A percentile compares a stretch with the other conserved stretches of the same genome.
These are phyloP conservation scores for Oikopleura albicans DNA, from an alignment of 23 tunicate genomes.

Conservation along the genomic window DNA sequence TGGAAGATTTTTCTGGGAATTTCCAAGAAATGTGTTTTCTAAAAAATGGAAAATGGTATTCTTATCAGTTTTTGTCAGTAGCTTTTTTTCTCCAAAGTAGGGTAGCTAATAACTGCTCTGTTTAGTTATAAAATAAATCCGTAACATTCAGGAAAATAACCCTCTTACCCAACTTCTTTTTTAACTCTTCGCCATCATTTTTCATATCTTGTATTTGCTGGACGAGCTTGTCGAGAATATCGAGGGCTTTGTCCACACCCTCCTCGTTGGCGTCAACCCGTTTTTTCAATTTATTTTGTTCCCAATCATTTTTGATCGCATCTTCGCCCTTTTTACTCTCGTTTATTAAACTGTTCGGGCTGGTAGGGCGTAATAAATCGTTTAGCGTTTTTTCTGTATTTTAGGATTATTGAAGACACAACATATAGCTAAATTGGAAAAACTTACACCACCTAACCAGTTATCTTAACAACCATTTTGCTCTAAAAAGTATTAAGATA, in stretches of 20 bases:
- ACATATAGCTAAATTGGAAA: too few species aligned
- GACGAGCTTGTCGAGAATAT: not conserved
- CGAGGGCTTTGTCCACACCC: constrained; percentile 1
- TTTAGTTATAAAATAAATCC: too few species aligned
- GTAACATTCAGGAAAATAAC: too few species aligned
- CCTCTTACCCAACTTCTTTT: not conserved
- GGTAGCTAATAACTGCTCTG: too few species aligned
- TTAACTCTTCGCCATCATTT: not conserved
- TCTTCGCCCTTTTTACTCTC: not conserved
- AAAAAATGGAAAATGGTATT: too few species aligned
- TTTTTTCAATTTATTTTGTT: not conserved
- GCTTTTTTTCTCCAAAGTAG: too few species aligned
- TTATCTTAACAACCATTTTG: too few species aligned
- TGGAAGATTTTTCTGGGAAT: too few species aligned
- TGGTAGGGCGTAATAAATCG: not conserved
- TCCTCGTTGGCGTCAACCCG: constrained; percentile 15
- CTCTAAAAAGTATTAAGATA: too few species aligned
- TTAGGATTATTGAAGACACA: not conserved
- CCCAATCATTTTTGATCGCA: not conserved
- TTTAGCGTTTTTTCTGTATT: not conserved
- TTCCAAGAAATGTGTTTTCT: too few species aligned
- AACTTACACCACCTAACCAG: too few species aligned
- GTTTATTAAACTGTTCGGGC: not conserved
- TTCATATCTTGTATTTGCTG: not conserved
- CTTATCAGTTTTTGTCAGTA: too few species aligned